Evolutionary conservation across 2,113 vertebrate genomes (phyloP), one percentile per base, ranked within the genome.

Genomic region (Poecilia latipinna): DNA sequence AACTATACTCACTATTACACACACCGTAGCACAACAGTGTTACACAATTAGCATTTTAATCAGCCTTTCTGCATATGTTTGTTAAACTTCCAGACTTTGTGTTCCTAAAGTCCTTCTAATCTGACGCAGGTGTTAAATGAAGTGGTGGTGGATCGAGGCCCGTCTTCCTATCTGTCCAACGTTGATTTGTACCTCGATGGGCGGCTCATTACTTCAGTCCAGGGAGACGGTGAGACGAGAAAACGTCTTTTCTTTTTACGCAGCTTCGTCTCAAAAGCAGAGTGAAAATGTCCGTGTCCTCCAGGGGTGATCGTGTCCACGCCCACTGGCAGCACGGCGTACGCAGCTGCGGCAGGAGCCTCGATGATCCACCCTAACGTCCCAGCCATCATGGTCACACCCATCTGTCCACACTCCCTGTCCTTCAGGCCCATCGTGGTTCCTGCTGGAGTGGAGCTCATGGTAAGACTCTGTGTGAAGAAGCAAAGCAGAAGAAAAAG

Each of bases 281-380:
- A 54, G 48, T 54, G 62, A 32, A 7, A 32, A 33, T 31, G 63
- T 22, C 12, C 8, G 37, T 28, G 29, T 67, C 68, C 74, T 32
- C 44, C 83, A 95, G 95, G 95, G 75, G 92, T 96, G 75, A 95
- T 95, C 0, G 94, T 95, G 75, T 96, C 95, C 74, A 96, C 94
- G 0, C 95, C 95, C 0, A 95, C 95, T 0, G 95, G 95, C 57
- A 95, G 95, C 86, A 95, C 94, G 0, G 94, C 95, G 0, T 95
- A 96, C 0, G 95, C 95, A 0, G 94, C 94, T 0, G 95, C 95
- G 12, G 95, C 95, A 0, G 95, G 95, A 67, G 95, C 95, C 35
- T 96, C 95, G 54, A 96, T 96, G 95, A 95, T 95, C 82, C 95
- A 96, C 84, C 95, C 94, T 48, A 96, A 95, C 5, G 95, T 96